Evolutionary conservation across 2,888 invertebrate species (phyloP).

Genomic region (Mayetiola destructor): DNA sequence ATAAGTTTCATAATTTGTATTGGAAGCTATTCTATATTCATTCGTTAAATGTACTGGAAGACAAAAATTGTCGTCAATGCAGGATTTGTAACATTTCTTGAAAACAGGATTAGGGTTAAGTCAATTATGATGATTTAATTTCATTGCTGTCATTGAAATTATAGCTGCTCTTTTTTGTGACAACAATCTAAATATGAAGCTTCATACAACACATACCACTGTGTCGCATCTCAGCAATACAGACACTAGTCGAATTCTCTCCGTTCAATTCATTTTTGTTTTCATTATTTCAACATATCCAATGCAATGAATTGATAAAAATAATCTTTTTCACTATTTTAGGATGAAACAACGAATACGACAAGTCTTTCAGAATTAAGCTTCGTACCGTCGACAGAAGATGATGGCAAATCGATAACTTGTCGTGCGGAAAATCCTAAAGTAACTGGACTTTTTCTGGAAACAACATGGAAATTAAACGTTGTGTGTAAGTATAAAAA

Average conservation of each 20-base stretch:
- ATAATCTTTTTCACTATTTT: too few species aligned
- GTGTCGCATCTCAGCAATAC: too few species aligned
- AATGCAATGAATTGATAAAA: too few species aligned
- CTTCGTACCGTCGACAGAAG: slow-evolving; percentile 77
- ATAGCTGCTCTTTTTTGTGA: too few species aligned
- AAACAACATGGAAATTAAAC: slow-evolving; percentile 74
- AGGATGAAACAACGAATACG: slow-evolving; percentile 71
- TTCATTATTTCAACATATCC: too few species aligned
- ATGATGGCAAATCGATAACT: slow-evolving; percentile 76
- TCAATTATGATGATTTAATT: slow-evolving; percentile 11
- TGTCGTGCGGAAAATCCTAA: slow-evolving; percentile 86
- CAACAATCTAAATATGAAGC: too few species aligned
- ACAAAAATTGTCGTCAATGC: background rate
- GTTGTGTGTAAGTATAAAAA: slow-evolving; percentile 68
- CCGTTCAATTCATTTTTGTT: too few species aligned
- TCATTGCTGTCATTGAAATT: background rate
- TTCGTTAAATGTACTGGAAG: too few species aligned
- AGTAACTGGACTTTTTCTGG: slow-evolving; percentile 66
- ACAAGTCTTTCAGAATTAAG: slow-evolving; percentile 72
- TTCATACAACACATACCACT: too few species aligned
- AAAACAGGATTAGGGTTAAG: slow-evolving; percentile 2
- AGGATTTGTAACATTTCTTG: background rate
- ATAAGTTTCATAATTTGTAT: too few species aligned
- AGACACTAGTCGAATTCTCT: too few species aligned
- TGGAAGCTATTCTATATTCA: too few species aligned